Conservation (phyloP, 2,113 vertebrate species). For the Psammodynastes pulverulentus region DNA sequence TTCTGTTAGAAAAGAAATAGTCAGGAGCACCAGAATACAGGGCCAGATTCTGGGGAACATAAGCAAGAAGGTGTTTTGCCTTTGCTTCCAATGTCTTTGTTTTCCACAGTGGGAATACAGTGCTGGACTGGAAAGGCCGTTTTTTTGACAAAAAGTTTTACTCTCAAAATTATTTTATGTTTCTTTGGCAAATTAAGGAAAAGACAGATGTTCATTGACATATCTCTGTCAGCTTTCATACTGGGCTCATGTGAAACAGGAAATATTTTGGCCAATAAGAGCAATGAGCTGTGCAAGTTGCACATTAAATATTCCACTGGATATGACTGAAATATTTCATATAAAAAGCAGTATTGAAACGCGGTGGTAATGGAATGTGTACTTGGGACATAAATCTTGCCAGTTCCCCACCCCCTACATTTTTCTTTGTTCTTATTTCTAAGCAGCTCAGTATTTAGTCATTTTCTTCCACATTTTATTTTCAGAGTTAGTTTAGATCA, state of each 20-base stretch:
- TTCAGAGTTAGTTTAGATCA: not conserved
- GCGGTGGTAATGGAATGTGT: not conserved
- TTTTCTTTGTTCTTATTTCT: not conserved
- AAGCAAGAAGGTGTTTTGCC: not conserved
- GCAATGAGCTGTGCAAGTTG: not conserved
- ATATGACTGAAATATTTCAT: not conserved
- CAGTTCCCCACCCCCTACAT: not conserved
- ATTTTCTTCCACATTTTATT: not conserved
- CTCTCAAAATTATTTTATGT: not conserved
- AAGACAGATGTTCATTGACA: not conserved
- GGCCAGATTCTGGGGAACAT: not conserved
- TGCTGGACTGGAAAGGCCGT: not conserved
- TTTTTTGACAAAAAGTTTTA: not conserved
- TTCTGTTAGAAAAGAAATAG: conserved; percentile 62
- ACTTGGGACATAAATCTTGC: not conserved
- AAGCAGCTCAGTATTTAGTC: not conserved
- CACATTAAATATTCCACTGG: not conserved
- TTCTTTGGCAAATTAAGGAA: not conserved
- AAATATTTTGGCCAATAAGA: not conserved
- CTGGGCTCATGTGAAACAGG: not conserved
- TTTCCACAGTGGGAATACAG: not conserved
- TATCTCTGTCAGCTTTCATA: not conserved
- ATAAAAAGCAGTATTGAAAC: not conserved
- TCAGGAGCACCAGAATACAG: not conserved
- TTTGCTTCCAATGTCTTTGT: not conserved